Percentiles rank a stretch among this genome's conserved stretches.
These are phyloP conservation scores for Leptocoma aspasia DNA, from an alignment of 2,113 vertebrate genomes.

Conservation along the genomic window DNA sequence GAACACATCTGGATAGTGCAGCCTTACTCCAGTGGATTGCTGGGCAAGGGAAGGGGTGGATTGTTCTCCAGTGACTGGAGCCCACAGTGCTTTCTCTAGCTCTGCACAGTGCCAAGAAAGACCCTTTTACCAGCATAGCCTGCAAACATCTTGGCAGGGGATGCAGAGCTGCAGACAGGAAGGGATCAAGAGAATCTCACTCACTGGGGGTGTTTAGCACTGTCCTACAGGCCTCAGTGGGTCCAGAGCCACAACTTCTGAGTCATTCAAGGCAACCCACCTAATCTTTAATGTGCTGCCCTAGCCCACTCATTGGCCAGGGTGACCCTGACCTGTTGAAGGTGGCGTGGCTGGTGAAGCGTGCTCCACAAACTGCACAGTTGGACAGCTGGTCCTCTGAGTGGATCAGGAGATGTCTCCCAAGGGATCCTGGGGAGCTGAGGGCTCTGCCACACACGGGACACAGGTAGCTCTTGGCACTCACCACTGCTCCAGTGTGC, in stretches of 20 bases:
- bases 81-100: not conserved
- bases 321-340: slow-evolving; percentile 87
- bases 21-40: not conserved
- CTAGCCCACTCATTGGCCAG: not conserved
- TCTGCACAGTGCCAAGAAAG: not conserved
- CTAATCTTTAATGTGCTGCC: not conserved
- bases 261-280: not conserved
- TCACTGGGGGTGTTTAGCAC: not conserved
- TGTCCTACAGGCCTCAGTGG: not conserved
- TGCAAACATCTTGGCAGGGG: not conserved
- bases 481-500: slow-evolving; percentile 91
- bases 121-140: not conserved
- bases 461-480: slow-evolving; percentile 92
- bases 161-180: not conserved
- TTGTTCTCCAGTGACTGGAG: not conserved
- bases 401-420: slow-evolving; percentile 95
- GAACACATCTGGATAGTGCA: not conserved
- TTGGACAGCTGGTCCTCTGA: slow-evolving; percentile 96
- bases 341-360: slow-evolving; percentile 92
- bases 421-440: slow-evolving; percentile 92
- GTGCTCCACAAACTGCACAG: slow-evolving; percentile 93
- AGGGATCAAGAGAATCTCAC: not conserved
- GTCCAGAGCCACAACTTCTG: not conserved
- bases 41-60: not conserved
- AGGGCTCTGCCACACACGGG: slow-evolving; percentile 94